Evolutionary conservation across 1,140 invertebrate species (phyloP).

Genomic region (Glossosoma conforme): DNA sequence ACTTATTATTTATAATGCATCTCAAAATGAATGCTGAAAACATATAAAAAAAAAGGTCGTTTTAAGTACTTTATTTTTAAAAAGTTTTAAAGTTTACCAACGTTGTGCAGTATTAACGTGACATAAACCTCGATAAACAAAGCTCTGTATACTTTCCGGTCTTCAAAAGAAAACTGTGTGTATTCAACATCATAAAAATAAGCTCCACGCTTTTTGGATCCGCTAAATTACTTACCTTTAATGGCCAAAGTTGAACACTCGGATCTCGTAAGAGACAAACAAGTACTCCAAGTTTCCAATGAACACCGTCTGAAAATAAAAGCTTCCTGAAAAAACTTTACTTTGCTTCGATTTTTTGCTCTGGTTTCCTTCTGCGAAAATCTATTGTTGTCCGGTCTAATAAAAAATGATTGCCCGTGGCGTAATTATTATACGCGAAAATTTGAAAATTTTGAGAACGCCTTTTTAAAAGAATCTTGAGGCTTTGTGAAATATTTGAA

Average conservation of each 20-base stretch:
- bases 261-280: constrained; percentile 15
- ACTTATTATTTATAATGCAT: no score
- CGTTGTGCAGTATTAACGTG: no score
- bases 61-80: no score
- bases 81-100: no score
- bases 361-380: background rate
- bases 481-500: no score
- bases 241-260: constrained; percentile 22
- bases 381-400: constrained; percentile 1
- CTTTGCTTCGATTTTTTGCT: constrained; percentile 9
- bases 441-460: no score
- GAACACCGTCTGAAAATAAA: constrained; percentile 14
- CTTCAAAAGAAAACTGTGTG: constrained; percentile 2
- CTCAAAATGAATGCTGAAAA: no score
- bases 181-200: constrained; percentile 23
- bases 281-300: constrained; percentile 13
- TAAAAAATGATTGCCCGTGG: constrained; percentile 5
- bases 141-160: no score
- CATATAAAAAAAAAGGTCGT: no score
- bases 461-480: no score
- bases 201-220: constrained; percentile 9
- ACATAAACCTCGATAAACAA: no score
- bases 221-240: constrained; percentile 25
- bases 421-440: no score
- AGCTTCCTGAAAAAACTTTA: constrained; percentile 7